phyloP scores from a whole-genome alignment of 2,888 invertebrate species.

The Thera obeliscata region DNA sequence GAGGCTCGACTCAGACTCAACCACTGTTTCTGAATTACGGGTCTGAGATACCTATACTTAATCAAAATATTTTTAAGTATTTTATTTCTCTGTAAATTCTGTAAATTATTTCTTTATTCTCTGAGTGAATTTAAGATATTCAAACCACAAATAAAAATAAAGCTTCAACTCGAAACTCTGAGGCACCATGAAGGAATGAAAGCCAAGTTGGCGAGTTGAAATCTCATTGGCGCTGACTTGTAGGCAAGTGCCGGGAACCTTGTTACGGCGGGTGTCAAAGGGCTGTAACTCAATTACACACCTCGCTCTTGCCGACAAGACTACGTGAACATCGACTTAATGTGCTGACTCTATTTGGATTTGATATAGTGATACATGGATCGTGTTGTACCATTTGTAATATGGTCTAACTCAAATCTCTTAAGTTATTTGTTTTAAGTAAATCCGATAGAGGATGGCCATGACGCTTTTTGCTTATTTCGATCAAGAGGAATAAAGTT shows the following conservation, averaged over 20 bases:
- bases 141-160: not conserved
- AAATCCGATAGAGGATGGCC: too few relatives aligned
- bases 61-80: too few relatives aligned
- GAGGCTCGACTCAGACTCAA: too few relatives aligned
- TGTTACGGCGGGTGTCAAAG: constrained; percentile 81
- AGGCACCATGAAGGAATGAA: constrained; percentile 22
- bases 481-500: too few relatives aligned
- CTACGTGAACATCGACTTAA: constrained; percentile 32
- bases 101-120: not conserved
- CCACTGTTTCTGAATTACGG: too few relatives aligned
- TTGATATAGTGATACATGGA: constrained; percentile 13
- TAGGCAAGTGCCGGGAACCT: constrained; percentile 73
- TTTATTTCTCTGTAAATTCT: too few relatives aligned
- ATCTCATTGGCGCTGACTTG: constrained; percentile 35
- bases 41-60: too few relatives aligned
- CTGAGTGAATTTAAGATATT: not conserved
- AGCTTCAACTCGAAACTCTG: constrained; percentile 6
- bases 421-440: too few relatives aligned
- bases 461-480: too few relatives aligned
- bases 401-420: not conserved
- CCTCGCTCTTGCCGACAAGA: constrained; percentile 57
- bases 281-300: constrained; percentile 81
- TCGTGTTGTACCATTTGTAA: constrained; percentile 3
- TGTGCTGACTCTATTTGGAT: constrained; percentile 27
- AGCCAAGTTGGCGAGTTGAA: constrained; percentile 32